Evolutionary conservation across 2,888 invertebrate species (phyloP).

Genomic region (Auanema sp.): DNA sequence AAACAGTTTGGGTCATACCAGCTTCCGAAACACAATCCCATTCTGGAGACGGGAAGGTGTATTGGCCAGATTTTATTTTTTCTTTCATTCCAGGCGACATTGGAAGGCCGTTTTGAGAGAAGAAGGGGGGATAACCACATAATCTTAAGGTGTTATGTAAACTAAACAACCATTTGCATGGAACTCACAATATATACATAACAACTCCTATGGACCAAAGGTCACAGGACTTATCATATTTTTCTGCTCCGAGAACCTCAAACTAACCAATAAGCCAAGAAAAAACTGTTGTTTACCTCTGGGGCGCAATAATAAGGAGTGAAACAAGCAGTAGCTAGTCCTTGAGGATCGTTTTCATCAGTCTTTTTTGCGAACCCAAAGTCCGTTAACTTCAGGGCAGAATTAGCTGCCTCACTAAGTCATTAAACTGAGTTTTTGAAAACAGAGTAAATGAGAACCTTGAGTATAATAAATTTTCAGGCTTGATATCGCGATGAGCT

Average conservation of each 20-base stretch:
- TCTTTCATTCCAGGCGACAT: slow-evolving; percentile 99
- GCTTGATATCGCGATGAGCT: slow-evolving; percentile 93
- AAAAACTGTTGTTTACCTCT: slow-evolving; percentile 39
- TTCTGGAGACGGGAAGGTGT: slow-evolving; percentile 92
- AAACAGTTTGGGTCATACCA: slow-evolving; percentile 67
- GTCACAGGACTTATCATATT: slow-evolving; percentile 98
- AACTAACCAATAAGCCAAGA: slow-evolving; percentile 5
- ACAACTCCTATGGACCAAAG: slow-evolving; percentile 98
- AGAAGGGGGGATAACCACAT: slow-evolving; percentile 98
- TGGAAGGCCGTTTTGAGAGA: slow-evolving; percentile 92
- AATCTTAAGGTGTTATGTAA: slow-evolving; percentile 68
- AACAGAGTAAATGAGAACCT: slow-evolving; percentile 5
- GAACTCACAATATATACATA: slow-evolving; percentile 89
- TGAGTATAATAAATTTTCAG: slow-evolving; percentile 89
- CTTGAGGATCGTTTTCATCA: slow-evolving; percentile 74
- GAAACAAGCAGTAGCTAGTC: slow-evolving; percentile 94
- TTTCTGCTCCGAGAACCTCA: slow-evolving; percentile 89
- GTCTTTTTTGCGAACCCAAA: slow-evolving; percentile 99
- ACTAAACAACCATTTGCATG: background rate
- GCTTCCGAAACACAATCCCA: slow-evolving; percentile 91
- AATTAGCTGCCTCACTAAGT: slow-evolving; percentile 70
- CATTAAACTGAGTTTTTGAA: background rate
- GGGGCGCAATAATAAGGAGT: slow-evolving; percentile 95
- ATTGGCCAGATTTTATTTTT: slow-evolving; percentile 85
- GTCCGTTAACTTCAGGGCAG: slow-evolving; percentile 90